These are phyloP conservation scores for Linnaemya tessellans DNA, from an alignment of 2,888 invertebrate genomes.

Conservation along the genomic window DNA sequence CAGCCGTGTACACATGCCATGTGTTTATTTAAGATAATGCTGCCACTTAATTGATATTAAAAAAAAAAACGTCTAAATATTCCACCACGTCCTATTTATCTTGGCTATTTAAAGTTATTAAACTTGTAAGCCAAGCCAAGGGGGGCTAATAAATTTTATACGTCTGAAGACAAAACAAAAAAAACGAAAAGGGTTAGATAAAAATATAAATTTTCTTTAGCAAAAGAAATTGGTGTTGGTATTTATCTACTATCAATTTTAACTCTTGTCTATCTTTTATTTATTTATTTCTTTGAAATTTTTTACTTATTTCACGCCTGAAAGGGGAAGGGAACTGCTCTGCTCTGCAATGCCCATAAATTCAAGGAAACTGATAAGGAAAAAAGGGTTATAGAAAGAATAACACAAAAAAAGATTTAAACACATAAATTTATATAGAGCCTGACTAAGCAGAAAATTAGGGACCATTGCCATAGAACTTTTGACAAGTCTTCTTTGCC, in stretches of 20 bases:
- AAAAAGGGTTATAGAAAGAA: conserved; percentile 32
- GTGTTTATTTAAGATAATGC: not conserved
- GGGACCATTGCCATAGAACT: conserved; percentile 42
- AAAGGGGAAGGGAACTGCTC: not conserved
- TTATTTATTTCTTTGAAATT: conserved; percentile 20
- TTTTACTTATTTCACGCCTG: not conserved
- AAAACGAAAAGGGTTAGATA: conserved; percentile 4
- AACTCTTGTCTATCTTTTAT: conserved; percentile 25
- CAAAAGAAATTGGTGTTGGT: conserved; percentile 16
- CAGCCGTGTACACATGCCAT: not conserved
- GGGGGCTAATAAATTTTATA: conserved; percentile 23
- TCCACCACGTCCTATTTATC: conserved; percentile 25
- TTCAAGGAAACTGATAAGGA: conserved; percentile 46
- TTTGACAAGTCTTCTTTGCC: not conserved
- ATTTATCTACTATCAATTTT: conserved; percentile 51
- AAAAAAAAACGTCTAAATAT: conserved; percentile 16
- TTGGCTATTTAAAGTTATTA: conserved; percentile 35
- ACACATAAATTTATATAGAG: conserved; percentile 59
- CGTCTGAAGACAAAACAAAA: not conserved
- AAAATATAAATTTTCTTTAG: conserved; percentile 21
- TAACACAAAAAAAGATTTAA: not conserved
- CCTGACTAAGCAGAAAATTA: conserved; percentile 68
- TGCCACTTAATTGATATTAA: conserved; percentile 37
- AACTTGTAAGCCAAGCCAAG: conserved; percentile 1
- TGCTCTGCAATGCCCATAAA: conserved; percentile 3